Conservation (phyloP, 92 coral and sea anemone genomes). For the Heteractis magnifica region DNA sequence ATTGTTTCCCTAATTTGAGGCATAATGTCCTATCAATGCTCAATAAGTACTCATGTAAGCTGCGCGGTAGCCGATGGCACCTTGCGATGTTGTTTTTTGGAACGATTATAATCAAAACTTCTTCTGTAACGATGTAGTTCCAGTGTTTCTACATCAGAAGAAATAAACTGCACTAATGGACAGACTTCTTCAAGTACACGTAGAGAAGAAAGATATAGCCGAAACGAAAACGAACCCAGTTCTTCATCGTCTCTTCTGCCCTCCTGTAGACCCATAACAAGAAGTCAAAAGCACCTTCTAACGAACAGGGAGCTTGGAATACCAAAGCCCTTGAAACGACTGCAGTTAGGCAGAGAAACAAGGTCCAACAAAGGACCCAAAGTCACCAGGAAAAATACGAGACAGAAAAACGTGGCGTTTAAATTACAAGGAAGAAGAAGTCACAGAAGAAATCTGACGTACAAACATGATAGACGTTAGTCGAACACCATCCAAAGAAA, state of each 20-base stretch:
- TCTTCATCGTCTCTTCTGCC: conserved; percentile 19
- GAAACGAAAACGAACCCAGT: conserved; percentile 3
- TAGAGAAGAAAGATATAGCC: conserved; percentile 32
- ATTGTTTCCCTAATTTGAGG: no score
- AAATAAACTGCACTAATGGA: not conserved
- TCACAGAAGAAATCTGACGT: conserved; percentile 7
- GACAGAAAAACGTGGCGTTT: conserved; percentile 45
- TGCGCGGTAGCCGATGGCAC: no score
- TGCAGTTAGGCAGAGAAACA: conserved; percentile 29
- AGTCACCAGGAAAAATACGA: conserved; percentile 40
- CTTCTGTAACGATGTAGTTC: not conserved
- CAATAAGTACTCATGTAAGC: no score
- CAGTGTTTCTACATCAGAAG: not conserved
- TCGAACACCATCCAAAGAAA: not conserved
- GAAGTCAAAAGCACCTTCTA: conserved; percentile 69
- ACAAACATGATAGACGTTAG: conserved; percentile 25
- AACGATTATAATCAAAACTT: not conserved
- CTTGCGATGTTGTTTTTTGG: not conserved
- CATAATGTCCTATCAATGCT: no score
- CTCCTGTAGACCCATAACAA: conserved; percentile 49
- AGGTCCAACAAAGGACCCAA: conserved; percentile 11
- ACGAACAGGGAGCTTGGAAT: conserved; percentile 49
- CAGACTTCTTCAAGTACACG: conserved; percentile 2
- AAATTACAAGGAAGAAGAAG: conserved; percentile 33
- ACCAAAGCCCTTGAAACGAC: conserved; percentile 29